Percentiles rank a stretch among this genome's conserved stretches.
Conservation (phyloP, 2,113 vertebrate species). For the Semicossyphus pulcher region DNA sequence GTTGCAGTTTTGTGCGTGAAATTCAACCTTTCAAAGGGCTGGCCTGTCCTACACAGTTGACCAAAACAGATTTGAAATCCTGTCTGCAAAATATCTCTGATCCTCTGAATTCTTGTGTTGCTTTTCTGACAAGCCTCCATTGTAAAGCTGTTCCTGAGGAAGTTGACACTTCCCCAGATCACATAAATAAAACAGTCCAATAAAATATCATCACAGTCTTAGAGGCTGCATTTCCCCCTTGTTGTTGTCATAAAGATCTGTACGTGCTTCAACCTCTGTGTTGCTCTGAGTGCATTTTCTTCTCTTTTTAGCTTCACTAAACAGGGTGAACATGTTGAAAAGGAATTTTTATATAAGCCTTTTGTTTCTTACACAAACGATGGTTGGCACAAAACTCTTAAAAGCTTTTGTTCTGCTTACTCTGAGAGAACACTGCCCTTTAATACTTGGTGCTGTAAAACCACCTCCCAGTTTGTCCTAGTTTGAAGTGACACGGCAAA, state of each 20-base stretch:
- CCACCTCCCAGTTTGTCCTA: background rate
- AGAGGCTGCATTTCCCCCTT: background rate
- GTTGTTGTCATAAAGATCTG: conserved; percentile 1
- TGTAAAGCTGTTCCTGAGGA: conserved; percentile 9
- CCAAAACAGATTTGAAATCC: background rate
- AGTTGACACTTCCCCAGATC: background rate
- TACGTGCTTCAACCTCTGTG: background rate
- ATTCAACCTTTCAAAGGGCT: background rate
- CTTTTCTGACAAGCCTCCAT: background rate
- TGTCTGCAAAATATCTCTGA: conserved; percentile 1
- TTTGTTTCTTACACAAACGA: background rate
- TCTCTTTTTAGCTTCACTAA: background rate
- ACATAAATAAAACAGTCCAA: conserved; percentile 12
- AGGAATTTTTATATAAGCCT: background rate
- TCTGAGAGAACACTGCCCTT: background rate
- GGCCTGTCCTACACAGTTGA: background rate
- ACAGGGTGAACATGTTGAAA: background rate
- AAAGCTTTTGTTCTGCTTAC: conserved; percentile 4
- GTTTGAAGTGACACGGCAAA: background rate
- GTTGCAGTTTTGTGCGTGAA: background rate
- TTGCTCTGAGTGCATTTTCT: background rate
- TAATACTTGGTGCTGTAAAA: background rate
- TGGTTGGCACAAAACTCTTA: background rate
- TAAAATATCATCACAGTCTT: background rate
- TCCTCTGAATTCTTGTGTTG: background rate